Evolutionary conservation across 1,140 invertebrate species (phyloP).

Genomic region (Radopholus similis): DNA sequence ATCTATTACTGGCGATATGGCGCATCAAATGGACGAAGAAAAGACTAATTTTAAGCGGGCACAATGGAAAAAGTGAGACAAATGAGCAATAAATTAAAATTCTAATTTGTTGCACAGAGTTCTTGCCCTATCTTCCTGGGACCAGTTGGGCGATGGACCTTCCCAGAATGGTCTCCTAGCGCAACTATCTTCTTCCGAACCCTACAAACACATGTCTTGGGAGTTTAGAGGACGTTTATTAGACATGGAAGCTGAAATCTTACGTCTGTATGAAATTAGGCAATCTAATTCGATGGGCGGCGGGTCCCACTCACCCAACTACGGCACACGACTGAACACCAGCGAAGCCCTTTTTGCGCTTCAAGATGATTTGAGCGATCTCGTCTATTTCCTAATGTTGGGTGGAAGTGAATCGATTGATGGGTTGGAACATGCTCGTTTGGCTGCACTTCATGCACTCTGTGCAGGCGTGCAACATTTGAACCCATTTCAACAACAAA

Average conservation of each 20-base stretch:
- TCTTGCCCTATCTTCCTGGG: constrained; percentile 32
- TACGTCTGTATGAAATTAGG: constrained; percentile 1
- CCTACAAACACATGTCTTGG: constrained; percentile 5
- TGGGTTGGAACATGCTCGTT: constrained; percentile 2
- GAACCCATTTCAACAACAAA: neutral
- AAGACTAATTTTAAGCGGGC: neutral
- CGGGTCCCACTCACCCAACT: no score
- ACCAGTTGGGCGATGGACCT: neutral
- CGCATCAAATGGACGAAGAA: no score
- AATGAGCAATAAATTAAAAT: neutral
- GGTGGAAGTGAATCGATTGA: neutral
- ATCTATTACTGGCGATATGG: no score
- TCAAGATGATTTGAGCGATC: constrained; percentile 15
- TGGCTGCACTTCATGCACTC: constrained; percentile 10
- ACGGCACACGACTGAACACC: constrained; percentile 1
- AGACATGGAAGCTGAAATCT: constrained; percentile 8
- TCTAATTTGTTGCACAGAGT: constrained; percentile 18
- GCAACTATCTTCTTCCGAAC: neutral
- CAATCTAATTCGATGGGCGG: neutral
- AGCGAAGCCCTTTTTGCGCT: constrained; percentile 7
- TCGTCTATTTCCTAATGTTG: constrained; percentile 6
- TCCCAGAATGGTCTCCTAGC: neutral
- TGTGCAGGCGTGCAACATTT: constrained; percentile 18
- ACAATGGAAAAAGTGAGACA: neutral
- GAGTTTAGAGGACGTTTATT: neutral